Conservation (phyloP, 2,797 vertebrate species). For the Bucorvus abyssinicus region DNA sequence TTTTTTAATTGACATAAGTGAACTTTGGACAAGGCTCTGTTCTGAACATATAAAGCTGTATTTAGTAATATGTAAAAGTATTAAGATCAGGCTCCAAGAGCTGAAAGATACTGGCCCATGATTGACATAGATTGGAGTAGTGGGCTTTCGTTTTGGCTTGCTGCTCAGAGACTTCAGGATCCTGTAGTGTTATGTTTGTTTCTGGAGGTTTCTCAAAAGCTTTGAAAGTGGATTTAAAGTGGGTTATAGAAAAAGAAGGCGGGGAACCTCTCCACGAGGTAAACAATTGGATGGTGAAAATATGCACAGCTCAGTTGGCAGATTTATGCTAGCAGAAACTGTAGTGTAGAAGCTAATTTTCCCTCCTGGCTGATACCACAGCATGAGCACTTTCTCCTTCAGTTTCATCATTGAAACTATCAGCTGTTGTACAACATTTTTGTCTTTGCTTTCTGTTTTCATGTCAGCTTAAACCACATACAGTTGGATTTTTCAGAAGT, state of each 20-base stretch:
- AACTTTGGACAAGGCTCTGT: background rate
- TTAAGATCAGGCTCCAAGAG: background rate
- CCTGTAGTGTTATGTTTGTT: background rate
- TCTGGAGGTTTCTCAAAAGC: background rate
- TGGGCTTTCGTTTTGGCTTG: background rate
- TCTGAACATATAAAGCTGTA: background rate
- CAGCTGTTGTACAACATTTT: background rate
- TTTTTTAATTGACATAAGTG: background rate
- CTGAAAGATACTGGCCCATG: background rate
- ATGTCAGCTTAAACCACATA: fast-evolving
- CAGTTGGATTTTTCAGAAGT: background rate
- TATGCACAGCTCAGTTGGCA: background rate
- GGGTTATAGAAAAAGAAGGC: background rate
- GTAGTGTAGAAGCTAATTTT: background rate
- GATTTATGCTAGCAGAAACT: background rate
- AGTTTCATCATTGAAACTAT: background rate
- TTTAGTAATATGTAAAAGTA: background rate
- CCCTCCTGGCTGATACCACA: background rate
- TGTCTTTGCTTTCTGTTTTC: background rate
- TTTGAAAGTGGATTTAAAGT: background rate
- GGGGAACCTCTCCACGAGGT: background rate
- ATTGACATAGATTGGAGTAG: background rate
- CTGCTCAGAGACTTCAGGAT: background rate
- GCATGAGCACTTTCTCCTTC: background rate
- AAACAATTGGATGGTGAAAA: background rate